Conservation (phyloP, 2,113 vertebrate species). For the Patagioenas fasciata region DNA sequence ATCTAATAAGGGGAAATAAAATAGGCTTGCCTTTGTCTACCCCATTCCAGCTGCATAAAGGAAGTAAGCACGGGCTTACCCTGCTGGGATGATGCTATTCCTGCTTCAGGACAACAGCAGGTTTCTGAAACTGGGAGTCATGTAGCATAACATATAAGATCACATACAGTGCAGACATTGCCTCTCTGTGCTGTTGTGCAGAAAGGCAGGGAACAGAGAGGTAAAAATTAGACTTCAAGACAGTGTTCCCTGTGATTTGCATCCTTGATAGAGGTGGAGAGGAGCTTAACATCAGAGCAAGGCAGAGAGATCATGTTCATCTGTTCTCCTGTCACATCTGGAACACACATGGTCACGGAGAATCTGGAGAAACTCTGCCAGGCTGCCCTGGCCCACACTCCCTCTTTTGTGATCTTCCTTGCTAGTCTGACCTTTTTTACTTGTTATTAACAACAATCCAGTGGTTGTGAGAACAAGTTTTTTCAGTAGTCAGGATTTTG, state of each 20-base stretch:
- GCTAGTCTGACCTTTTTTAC: not conserved
- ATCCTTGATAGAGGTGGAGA: not conserved
- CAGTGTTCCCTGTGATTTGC: not conserved
- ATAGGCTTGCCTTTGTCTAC: not conserved
- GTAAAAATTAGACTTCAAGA: not conserved
- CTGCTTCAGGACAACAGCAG: not conserved
- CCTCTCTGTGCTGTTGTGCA: not conserved
- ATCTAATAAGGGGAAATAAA: not conserved
- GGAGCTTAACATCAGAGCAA: not conserved
- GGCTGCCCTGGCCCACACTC: not conserved
- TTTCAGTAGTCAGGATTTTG: not conserved
- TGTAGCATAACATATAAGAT: accelerated
- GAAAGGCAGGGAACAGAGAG: not conserved
- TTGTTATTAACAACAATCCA: not conserved
- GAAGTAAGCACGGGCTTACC: not conserved
- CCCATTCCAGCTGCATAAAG: not conserved
- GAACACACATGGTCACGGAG: accelerated
- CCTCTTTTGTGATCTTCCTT: not conserved
- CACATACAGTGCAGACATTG: not conserved
- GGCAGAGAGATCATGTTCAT: not conserved
- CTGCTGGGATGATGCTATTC: not conserved
- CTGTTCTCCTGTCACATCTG: not conserved
- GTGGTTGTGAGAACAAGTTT: not conserved
- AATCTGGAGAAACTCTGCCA: not conserved
- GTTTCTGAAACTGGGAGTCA: not conserved